A percentile compares a stretch with the other conserved stretches of the same genome.
Evolutionary conservation across 2,113 vertebrate species (phyloP).

Genomic region (Myiozetetes cayanensis): DNA sequence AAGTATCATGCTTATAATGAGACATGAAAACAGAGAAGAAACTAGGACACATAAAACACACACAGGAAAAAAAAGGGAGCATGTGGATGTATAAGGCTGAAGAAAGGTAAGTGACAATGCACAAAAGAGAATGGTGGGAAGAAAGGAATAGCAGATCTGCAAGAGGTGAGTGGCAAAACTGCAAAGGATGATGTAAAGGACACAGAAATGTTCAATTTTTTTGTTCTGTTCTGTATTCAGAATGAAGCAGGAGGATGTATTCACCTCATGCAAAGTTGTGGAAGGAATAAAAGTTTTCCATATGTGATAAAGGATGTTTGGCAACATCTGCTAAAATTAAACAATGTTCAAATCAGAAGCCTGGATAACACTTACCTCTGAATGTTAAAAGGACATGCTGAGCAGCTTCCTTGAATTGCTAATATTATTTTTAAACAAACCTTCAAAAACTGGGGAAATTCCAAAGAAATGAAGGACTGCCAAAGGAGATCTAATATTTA

Average conservation of each 20-base stretch:
- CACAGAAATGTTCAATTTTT: background rate
- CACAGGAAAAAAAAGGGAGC: background rate
- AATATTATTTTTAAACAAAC: slow-evolving; percentile 10
- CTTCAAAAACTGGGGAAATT: background rate
- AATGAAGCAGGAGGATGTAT: background rate
- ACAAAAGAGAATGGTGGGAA: background rate
- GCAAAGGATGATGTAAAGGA: background rate
- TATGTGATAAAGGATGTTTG: background rate
- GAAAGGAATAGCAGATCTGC: background rate
- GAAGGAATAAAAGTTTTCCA: background rate
- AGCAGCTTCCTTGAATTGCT: background rate
- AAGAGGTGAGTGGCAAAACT: background rate
- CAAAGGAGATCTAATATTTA: slow-evolving; percentile 33
- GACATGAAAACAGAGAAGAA: background rate
- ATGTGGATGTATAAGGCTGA: background rate
- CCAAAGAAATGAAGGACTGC: slow-evolving; percentile 3
- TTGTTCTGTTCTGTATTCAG: background rate
- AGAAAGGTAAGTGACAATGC: background rate
- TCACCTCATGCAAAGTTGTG: background rate
- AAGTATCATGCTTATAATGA: background rate
- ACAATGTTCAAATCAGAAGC: background rate
- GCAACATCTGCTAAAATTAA: slow-evolving; percentile 29
- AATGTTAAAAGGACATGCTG: background rate
- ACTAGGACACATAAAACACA: background rate
- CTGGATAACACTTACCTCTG: background rate